Conservation (phyloP, 2,797 vertebrate genomes). For the Salmo trutta region DNA sequence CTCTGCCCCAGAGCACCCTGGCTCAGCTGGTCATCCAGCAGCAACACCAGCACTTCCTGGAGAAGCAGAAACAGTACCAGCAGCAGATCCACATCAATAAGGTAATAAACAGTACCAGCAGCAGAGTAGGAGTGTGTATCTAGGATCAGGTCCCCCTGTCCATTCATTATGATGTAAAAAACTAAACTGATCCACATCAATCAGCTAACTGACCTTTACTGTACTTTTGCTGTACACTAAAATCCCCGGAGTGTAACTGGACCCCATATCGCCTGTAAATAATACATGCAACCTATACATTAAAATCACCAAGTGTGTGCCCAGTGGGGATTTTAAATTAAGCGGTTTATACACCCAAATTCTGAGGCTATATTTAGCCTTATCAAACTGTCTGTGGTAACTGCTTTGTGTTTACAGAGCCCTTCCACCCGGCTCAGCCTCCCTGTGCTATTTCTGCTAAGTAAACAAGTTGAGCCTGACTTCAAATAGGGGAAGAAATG, state of each 20-base stretch:
- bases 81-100: slow-evolving; percentile 98
- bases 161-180: background rate
- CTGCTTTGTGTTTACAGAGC: slow-evolving; percentile 51
- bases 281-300: no score
- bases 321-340: slow-evolving; percentile 52
- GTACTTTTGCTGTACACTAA: no score
- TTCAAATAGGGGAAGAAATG: slow-evolving; percentile 69
- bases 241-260: no score
- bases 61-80: slow-evolving; percentile 98
- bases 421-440: slow-evolving; percentile 40
- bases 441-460: slow-evolving; percentile 63
- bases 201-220: background rate
- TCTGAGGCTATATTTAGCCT: slow-evolving; percentile 60
- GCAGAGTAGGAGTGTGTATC: background rate
- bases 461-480: slow-evolving; percentile 61
- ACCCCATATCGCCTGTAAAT: no score
- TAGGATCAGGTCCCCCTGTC: background rate
- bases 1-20: slow-evolving; percentile 94
- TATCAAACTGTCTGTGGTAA: slow-evolving; percentile 50
- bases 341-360: slow-evolving; percentile 59
- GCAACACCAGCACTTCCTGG: slow-evolving; percentile 97
- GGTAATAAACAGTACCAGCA: slow-evolving; percentile 67
- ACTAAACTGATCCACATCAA: slow-evolving; percentile 19
- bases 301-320: no score
- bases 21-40: slow-evolving; percentile 98